Conservation (phyloP, 2,888 invertebrate species). For the Cordilura impudica region DNA sequence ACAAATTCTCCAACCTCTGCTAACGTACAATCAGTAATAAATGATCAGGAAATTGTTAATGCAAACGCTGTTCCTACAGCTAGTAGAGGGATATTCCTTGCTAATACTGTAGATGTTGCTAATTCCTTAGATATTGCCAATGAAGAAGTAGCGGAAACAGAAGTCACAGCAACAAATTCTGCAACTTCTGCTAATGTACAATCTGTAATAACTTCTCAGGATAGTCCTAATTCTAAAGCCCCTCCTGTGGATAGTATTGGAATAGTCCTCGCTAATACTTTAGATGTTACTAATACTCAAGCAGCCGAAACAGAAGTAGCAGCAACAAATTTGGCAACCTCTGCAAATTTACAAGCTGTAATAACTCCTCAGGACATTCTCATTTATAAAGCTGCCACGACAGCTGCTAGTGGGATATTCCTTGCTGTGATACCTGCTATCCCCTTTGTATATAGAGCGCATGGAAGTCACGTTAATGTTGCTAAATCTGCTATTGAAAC, state of each 20-base stretch:
- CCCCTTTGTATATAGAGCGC: no score
- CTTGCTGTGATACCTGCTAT: constrained; percentile 8
- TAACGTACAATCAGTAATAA: constrained; percentile 51
- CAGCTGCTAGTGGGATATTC: constrained; percentile 55
- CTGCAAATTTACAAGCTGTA: constrained; percentile 22
- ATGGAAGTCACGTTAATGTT: constrained; percentile 35
- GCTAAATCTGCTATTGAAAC: constrained; percentile 16
- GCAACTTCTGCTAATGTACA: constrained; percentile 57
- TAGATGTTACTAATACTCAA: constrained; percentile 62
- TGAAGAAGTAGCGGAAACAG: constrained; percentile 64
- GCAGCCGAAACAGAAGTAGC: constrained; percentile 68
- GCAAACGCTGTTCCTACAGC: constrained; percentile 59
- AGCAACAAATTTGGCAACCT: constrained; percentile 34
- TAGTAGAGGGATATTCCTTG: constrained; percentile 60
- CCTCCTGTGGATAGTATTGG: constrained; percentile 55
- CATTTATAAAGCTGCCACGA: constrained; percentile 37
- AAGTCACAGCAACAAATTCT: constrained; percentile 57
- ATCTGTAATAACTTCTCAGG: constrained; percentile 22
- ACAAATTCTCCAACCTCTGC: constrained; percentile 47
- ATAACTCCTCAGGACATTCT: constrained; percentile 25
- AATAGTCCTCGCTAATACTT: constrained; percentile 1
- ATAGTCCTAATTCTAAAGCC: constrained; percentile 60
- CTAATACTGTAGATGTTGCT: constrained; percentile 31
- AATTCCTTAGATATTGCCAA: constrained; percentile 28
- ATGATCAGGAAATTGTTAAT: constrained; percentile 48